phyloP scores from a whole-genome alignment of 2,113 vertebrate genomes.

The Cyprinus carpio region DNA sequence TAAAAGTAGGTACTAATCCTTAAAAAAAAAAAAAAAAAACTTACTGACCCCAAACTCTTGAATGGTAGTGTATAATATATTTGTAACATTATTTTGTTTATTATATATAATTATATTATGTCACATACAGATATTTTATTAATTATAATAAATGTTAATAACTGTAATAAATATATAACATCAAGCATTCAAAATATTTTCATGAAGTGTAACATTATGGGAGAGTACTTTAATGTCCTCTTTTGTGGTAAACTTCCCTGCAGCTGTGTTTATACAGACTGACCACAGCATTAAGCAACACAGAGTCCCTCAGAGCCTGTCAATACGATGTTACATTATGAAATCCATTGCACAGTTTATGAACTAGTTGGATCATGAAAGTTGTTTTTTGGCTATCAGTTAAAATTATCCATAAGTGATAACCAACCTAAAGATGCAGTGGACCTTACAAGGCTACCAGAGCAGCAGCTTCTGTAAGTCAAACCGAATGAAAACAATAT shows the following conservation, averaged over 20 bases:
- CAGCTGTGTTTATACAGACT: slow-evolving; percentile 23
- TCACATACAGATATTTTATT: not conserved
- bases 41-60: not conserved
- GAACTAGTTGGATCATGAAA: no score
- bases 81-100: not conserved
- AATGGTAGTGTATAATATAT: not conserved
- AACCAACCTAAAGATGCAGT: no score
- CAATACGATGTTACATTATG: slow-evolving; percentile 26
- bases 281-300: slow-evolving; percentile 26
- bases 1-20: no score
- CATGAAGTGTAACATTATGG: slow-evolving; percentile 14
- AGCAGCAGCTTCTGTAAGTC: no score
- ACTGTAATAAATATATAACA: not conserved
- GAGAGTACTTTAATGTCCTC: not conserved
- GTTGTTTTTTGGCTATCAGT: no score
- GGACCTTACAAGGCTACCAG: no score
- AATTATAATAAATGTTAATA: not conserved
- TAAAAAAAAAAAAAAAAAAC: no score
- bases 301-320: slow-evolving; percentile 9
- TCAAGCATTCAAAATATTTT: slow-evolving; percentile 7
- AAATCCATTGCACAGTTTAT: not conserved
- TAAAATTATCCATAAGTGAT: no score
- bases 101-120: not conserved
- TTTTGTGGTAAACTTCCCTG: not conserved
- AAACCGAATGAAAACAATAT: no score